Evolutionary conservation across 1,140 invertebrate species (phyloP), one percentile per base, ranked within the genome.

Genomic region (Hylaeus anthracinus): DNA sequence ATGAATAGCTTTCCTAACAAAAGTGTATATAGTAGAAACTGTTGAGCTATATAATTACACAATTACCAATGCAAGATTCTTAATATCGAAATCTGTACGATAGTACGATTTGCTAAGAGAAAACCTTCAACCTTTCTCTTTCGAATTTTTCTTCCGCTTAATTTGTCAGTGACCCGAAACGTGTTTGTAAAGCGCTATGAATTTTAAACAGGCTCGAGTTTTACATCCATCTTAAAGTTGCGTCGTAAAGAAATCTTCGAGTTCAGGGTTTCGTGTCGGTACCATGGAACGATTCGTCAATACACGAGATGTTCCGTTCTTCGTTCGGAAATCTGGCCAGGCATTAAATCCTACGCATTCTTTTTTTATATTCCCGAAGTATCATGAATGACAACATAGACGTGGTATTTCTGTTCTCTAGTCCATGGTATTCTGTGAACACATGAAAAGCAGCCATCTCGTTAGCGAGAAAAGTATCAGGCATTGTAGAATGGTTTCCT

Each of bases 191-290:
- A 61, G n/a, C 14, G 5, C 1, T 6, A 63, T 51, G 8, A 73
- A 73, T 73, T 63, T 73, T 73, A 37, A 73, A 63, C 58, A 9
- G 45, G 37, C 14, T 10, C 1, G 26, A 15, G 14, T 63, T 63
- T 73, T 63, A 73, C 1, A 15, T 10, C 8, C 14, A 6, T 39
- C 26, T 63, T 63, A 51, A 73, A 73, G n/a, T 63, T 14, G 8
- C 5, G 14, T 51, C 45, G 37, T 74, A 53, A 74, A 73, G 37
- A 73, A 74, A 10, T 65, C 41, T 74, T 6, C 37, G 61, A 26
- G 15, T 41, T 37, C 26, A 66, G 37, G 9, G 26, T 48, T 58
- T 0, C 43, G 5, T n/a, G 26, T 69, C 51, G 14, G 15, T n/a
- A 15, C 26, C 26, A 1, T 37, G 53, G 10, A 58, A 45, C 26